These are phyloP conservation scores for Hydrocynus forskahlii DNA, from an alignment of 2,797 vertebrate genomes.

Conservation along the genomic window DNA sequence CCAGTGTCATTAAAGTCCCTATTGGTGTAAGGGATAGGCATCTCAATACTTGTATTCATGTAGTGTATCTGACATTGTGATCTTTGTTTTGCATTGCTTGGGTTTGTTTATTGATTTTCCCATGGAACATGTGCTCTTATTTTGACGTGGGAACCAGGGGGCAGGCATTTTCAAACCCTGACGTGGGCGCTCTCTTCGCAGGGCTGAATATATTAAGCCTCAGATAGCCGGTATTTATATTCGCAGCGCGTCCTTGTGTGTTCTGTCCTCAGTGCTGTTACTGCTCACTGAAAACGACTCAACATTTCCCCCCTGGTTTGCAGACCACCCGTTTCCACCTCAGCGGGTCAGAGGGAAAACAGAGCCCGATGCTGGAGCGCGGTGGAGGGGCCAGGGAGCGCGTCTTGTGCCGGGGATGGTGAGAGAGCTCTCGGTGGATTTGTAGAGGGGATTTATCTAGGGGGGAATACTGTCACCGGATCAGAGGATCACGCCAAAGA, in stretches of 20 bases:
- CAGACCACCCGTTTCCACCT: background rate
- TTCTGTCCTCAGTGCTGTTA: background rate
- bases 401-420: constrained; percentile 41
- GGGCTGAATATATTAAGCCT: constrained; percentile 55
- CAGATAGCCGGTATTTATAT: constrained; percentile 50
- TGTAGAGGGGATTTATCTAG: constrained; percentile 49
- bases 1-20: too few species aligned
- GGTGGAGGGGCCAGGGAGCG: constrained; percentile 1
- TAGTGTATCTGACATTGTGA: too few species aligned
- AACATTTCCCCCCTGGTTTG: background rate
- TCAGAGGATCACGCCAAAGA: constrained; percentile 16
- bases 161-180: constrained; percentile 42
- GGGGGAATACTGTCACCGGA: constrained; percentile 40
- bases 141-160: background rate
- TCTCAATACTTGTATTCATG: too few species aligned
- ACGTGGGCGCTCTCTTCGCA: constrained; percentile 37
- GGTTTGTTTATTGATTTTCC: too few species aligned
- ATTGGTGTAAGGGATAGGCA: too few species aligned
- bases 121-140: constrained; percentile 27
- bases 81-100: too few species aligned
- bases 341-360: background rate
- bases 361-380: background rate
- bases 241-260: constrained; percentile 38
- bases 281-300: background rate
- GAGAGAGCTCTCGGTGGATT: constrained; percentile 50